A percentile compares a stretch with the other conserved stretches of the same genome.
Evolutionary conservation across 2,888 invertebrate genomes (phyloP).

Genomic region (Ctenicera cuprea): DNA sequence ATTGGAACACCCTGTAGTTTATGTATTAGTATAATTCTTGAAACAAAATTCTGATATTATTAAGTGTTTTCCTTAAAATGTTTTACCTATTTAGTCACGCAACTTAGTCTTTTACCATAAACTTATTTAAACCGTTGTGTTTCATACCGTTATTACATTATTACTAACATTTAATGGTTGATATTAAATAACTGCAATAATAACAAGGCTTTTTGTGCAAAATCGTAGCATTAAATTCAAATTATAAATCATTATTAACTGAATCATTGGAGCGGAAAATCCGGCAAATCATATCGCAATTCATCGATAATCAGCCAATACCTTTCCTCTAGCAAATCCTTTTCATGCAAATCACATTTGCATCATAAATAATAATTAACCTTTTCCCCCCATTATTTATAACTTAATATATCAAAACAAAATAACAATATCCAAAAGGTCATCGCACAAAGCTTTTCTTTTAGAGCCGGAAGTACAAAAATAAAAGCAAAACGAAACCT

Average conservation of each 20-base stretch:
- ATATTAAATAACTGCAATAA: neutral
- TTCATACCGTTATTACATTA: no score
- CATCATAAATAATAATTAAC: conserved; percentile 16
- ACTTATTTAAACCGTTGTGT: no score
- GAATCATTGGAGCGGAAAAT: conserved; percentile 5
- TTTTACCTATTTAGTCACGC: no score
- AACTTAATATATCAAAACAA: neutral
- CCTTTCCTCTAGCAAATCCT: conserved; percentile 21
- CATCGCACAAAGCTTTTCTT: conserved; percentile 2
- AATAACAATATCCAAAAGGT: conserved; percentile 18
- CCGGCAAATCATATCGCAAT: conserved; percentile 12
- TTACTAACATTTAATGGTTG: no score
- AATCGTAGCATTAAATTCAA: conserved; percentile 8
- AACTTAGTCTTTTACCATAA: no score
- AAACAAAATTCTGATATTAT: no score
- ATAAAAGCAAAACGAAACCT: conserved; percentile 6
- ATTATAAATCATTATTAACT: conserved; percentile 17
- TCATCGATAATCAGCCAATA: conserved; percentile 11
- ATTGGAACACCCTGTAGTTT: no score
- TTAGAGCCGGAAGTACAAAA: conserved; percentile 16
- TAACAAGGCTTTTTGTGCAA: neutral
- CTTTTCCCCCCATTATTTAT: conserved; percentile 7
- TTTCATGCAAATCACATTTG: conserved; percentile 19
- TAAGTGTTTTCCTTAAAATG: no score
- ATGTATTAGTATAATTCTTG: no score